Percentiles rank a stretch among this genome's conserved stretches.
Evolutionary conservation across 2,888 invertebrate genomes (phyloP).

Genomic region (Melolontha melolontha): DNA sequence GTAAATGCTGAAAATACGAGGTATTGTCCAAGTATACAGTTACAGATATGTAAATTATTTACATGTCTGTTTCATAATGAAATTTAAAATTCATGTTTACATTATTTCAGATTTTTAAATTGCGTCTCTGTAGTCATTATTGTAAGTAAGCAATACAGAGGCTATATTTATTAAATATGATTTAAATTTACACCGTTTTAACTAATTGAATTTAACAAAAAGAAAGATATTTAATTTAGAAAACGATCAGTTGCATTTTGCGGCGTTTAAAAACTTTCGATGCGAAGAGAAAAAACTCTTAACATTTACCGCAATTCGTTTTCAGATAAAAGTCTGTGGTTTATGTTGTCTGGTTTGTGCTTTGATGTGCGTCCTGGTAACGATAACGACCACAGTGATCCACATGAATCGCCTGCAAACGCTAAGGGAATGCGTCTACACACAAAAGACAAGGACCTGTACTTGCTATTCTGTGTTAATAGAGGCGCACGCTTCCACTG

Average conservation of each 20-base stretch:
- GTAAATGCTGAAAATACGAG: too few relatives aligned
- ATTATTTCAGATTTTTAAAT: too few relatives aligned
- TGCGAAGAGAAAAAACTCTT: background rate
- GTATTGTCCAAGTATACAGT: too few relatives aligned
- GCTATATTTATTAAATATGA: too few relatives aligned
- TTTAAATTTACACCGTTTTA: too few relatives aligned
- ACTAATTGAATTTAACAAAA: background rate
- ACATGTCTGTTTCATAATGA: too few relatives aligned
- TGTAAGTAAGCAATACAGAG: too few relatives aligned
- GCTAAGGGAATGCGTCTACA: conserved; percentile 87
- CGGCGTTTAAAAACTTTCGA: background rate
- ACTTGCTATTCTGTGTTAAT: conserved; percentile 82
- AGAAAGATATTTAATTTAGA: background rate
- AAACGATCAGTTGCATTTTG: background rate
- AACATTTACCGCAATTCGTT: conserved; percentile 46
- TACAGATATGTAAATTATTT: too few relatives aligned
- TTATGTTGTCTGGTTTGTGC: conserved; percentile 89
- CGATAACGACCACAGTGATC: conserved; percentile 90
- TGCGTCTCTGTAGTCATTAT: too few relatives aligned
- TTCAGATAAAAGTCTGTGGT: conserved; percentile 89
- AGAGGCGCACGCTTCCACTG: conserved; percentile 73
- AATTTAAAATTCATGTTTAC: too few relatives aligned
- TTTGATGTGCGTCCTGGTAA: conserved; percentile 87
- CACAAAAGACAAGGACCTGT: conserved; percentile 81
- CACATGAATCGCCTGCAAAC: conserved; percentile 92